phyloP scores from a whole-genome alignment of 2,888 invertebrate species.

The Melipona bicolor region DNA sequence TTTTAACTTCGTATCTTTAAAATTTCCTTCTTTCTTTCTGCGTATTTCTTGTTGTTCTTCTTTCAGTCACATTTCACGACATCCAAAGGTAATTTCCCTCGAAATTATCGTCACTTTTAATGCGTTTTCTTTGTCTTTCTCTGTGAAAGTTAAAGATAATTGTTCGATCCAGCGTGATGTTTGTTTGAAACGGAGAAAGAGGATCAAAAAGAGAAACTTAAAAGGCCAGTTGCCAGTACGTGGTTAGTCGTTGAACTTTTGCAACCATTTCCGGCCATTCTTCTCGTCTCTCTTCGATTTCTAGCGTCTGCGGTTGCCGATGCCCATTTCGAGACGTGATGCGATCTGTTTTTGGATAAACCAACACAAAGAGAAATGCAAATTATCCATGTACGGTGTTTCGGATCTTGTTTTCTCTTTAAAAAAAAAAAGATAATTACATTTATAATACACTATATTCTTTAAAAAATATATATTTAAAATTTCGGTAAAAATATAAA shows the following conservation, averaged over 20 bases:
- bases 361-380: neutral
- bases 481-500: too few species aligned
- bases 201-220: conserved; percentile 1
- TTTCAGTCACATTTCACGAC: neutral
- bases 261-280: neutral
- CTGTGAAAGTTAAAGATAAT: neutral
- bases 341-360: neutral
- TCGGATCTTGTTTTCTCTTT: neutral
- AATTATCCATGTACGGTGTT: neutral
- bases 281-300: neutral
- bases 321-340: neutral
- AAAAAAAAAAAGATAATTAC: neutral
- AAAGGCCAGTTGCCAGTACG: neutral
- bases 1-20: neutral
- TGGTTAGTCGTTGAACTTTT: neutral
- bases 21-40: neutral
- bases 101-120: too few species aligned
- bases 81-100: neutral
- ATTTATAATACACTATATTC: too few species aligned
- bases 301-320: neutral
- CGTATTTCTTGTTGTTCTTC: neutral
- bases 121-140: neutral
- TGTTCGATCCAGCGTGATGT: neutral
- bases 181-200: neutral
- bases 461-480: too few species aligned